Conservation (phyloP, 2,113 vertebrate genomes). For the Emberiza fucata region DNA sequence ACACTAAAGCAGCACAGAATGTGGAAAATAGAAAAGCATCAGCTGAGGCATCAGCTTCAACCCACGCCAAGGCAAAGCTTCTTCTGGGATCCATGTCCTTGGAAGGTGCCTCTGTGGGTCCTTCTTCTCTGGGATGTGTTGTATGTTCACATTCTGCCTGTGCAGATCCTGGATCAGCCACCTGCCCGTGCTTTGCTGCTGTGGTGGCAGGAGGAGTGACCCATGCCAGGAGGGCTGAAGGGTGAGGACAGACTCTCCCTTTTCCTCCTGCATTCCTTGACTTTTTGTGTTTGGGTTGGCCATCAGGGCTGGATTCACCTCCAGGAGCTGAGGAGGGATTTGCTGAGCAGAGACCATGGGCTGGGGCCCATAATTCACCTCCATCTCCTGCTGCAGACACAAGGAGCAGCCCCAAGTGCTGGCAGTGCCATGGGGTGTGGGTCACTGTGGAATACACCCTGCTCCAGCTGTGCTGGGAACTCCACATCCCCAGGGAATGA, state of each 20-base stretch:
- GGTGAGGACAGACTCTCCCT: background rate
- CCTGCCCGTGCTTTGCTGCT: too few species aligned
- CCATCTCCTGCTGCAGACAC: background rate
- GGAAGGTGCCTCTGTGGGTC: background rate
- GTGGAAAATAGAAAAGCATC: background rate
- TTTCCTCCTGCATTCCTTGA: rapidly evolving
- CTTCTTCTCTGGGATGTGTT: background rate
- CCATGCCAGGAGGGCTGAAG: background rate
- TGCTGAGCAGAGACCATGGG: background rate
- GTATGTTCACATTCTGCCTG: background rate
- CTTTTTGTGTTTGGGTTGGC: background rate
- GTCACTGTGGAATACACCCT: background rate
- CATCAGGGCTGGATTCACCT: background rate
- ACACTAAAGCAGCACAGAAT: background rate
- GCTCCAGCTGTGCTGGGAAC: background rate
- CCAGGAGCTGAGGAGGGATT: background rate
- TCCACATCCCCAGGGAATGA: background rate
- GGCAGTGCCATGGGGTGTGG: background rate
- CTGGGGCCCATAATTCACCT: background rate
- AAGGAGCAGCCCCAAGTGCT: background rate
- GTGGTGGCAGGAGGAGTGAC: background rate
- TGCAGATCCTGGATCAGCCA: background rate
- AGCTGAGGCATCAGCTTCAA: background rate
- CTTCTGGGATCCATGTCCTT: background rate
- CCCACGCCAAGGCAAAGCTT: background rate